Conservation (phyloP, 2,888 invertebrate genomes). For the Rhingia campestris region DNA sequence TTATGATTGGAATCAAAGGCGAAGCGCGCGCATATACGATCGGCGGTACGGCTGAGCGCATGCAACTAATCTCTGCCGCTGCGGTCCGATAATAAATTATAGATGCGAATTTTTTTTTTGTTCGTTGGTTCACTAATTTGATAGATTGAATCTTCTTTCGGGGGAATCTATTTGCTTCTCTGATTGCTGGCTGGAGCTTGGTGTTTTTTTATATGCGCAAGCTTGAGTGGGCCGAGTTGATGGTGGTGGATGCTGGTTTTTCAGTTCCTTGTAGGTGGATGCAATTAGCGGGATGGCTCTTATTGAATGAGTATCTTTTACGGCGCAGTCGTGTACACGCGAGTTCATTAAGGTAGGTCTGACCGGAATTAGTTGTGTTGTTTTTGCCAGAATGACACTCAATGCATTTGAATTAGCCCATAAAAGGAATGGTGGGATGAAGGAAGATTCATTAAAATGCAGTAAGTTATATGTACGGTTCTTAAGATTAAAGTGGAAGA, state of each 20-base stretch:
- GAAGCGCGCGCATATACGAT: conserved; percentile 65
- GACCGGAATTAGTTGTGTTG: conserved; percentile 8
- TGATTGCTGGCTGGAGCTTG: conserved; percentile 57
- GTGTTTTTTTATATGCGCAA: conserved; percentile 17
- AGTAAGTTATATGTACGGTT: neutral
- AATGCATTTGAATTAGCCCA: conserved; percentile 47
- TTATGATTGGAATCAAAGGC: conserved; percentile 74
- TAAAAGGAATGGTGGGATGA: conserved; percentile 16
- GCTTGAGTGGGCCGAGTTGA: conserved; percentile 8
- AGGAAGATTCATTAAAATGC: conserved; percentile 40
- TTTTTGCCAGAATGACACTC: conserved; percentile 45
- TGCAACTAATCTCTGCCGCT: conserved; percentile 66
- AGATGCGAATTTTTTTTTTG: conserved; percentile 49
- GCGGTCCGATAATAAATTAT: conserved; percentile 72
- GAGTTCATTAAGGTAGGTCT: conserved; percentile 35
- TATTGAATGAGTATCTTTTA: conserved; percentile 24
- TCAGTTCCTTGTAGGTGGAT: conserved; percentile 59
- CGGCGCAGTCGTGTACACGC: conserved; percentile 31
- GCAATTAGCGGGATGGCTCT: conserved; percentile 60
- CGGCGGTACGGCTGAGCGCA: conserved; percentile 53
- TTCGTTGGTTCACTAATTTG: conserved; percentile 66
- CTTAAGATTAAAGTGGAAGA: too few species aligned
- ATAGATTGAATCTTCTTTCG: conserved; percentile 74
- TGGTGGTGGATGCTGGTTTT: conserved; percentile 2
- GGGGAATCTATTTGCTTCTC: conserved; percentile 73